phyloP scores from a whole-genome alignment of 2,797 vertebrate genomes.

The Picus viridis region DNA sequence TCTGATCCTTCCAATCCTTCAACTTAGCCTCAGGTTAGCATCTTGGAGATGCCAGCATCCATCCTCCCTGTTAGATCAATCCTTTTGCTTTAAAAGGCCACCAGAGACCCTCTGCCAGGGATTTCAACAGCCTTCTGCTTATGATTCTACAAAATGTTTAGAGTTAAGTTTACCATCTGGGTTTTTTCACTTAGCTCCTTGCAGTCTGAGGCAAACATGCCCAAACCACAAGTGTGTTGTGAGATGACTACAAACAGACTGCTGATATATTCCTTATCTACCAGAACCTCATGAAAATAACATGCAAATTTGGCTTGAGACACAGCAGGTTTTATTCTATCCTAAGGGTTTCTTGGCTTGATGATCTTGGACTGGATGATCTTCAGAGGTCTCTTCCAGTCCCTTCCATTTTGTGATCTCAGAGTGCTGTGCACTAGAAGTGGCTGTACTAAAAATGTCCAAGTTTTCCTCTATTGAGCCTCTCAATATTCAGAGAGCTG shows the following conservation, averaged over 20 bases:
- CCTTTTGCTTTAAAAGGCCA: not conserved
- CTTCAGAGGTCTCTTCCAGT: too few species aligned
- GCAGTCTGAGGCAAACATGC: not conserved
- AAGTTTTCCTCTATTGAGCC: not conserved
- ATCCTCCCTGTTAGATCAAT: not conserved
- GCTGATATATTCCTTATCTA: not conserved
- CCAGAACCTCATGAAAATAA: not conserved
- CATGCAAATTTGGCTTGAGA: not conserved
- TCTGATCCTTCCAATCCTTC: not conserved
- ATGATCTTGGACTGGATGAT: too few species aligned
- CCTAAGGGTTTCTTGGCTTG: not conserved
- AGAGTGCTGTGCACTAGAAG: not conserved
- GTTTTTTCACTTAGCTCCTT: not conserved
- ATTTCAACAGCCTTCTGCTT: not conserved
- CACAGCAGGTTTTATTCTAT: not conserved
- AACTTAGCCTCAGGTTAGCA: not conserved
- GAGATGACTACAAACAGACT: not conserved
- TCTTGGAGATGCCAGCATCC: not conserved
- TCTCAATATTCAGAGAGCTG: fast-evolving
- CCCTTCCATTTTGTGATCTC: not conserved
- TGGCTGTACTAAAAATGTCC: not conserved
- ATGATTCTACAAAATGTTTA: not conserved
- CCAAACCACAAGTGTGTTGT: not conserved
- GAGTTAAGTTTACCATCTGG: not conserved
- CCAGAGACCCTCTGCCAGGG: not conserved